Conservation (phyloP, 2,888 invertebrate species). For the Sepiola atlantica region DNA sequence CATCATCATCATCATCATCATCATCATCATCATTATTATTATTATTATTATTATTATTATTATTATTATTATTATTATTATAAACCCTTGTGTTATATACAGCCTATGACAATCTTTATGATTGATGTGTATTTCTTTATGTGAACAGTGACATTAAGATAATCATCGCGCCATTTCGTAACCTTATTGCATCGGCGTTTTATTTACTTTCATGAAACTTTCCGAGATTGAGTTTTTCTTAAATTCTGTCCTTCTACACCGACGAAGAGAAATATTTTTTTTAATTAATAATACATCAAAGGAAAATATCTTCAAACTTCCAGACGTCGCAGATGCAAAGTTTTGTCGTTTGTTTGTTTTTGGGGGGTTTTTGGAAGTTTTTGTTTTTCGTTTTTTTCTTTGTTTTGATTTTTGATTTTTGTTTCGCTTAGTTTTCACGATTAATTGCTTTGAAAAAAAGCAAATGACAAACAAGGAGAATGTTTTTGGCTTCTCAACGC, state of each 20-base stretch:
- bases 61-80: no score
- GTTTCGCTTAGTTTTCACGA: neutral
- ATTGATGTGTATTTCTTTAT: no score
- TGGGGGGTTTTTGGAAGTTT: no score
- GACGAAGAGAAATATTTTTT: neutral
- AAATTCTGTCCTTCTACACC: neutral
- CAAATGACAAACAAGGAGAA: neutral
- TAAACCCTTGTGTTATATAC: no score
- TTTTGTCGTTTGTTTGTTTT: neutral
- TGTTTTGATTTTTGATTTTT: no score
- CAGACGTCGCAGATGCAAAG: neutral
- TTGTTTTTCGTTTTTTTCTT: no score
- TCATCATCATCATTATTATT: no score
- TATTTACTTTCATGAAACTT: neutral
- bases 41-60: no score
- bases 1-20: no score
- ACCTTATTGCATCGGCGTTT: neutral
- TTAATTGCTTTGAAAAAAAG: neutral
- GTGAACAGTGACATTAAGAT: neutral
- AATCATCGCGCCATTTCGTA: neutral
- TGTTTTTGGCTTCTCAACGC: neutral
- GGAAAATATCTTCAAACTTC: neutral
- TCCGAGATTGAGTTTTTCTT: no score
- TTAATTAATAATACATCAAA: neutral
- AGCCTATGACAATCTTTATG: no score